These are phyloP conservation scores for Charina bottae DNA, from an alignment of 2,113 vertebrate species.

Conservation along the genomic window DNA sequence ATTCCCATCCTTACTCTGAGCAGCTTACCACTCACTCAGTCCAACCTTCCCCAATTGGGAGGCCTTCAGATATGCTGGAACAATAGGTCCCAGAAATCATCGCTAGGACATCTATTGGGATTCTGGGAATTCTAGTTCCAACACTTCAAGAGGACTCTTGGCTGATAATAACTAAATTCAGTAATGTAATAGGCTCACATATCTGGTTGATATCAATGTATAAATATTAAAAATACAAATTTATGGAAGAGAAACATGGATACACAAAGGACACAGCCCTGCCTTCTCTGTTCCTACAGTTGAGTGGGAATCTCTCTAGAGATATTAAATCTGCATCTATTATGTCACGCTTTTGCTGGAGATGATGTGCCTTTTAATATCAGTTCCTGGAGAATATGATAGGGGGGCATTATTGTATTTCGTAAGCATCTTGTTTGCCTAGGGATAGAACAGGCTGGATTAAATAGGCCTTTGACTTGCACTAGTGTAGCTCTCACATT, in stretches of 20 bases:
- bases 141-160: not conserved
- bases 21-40: not conserved
- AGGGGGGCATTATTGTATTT: not conserved
- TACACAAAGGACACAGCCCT: not conserved
- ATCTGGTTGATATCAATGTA: not conserved
- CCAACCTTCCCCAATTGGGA: not conserved
- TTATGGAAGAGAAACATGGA: not conserved
- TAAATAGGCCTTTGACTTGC: not conserved
- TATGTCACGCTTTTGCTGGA: not conserved
- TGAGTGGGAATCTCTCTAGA: not conserved
- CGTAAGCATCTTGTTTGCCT: not conserved
- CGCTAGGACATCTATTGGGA: not conserved
- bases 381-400: not conserved
- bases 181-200: not conserved
- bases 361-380: not conserved
- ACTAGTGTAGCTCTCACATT: not conserved
- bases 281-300: not conserved
- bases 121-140: not conserved
- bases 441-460: not conserved
- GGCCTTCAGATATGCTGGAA: not conserved
- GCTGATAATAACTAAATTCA: not conserved
- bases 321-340: not conserved
- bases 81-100: not conserved
- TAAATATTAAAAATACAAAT: not conserved
- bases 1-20: not conserved